A percentile compares a stretch with the other conserved stretches of the same genome.
These are phyloP conservation scores for Calliopsis andreniformis DNA, from an alignment of 1,140 invertebrate genomes.

Conservation along the genomic window DNA sequence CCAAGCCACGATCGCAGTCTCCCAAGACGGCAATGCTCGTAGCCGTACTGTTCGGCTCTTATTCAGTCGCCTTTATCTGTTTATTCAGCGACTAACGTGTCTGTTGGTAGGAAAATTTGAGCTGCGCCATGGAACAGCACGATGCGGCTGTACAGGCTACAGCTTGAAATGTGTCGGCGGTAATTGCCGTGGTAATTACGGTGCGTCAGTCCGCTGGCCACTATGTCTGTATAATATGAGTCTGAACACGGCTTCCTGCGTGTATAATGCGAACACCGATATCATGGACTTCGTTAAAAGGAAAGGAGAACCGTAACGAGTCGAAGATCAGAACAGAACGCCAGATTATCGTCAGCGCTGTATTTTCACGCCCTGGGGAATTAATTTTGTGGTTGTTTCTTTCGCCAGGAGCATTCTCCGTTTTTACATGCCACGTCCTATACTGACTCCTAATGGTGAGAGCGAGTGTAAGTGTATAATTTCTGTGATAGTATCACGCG, in stretches of 20 bases:
- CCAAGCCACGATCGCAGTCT: neutral
- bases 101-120: conserved; percentile 54
- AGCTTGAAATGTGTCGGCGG: conserved; percentile 64
- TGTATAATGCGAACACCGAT: neutral
- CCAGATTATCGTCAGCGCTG: neutral
- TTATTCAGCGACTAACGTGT: conserved; percentile 20
- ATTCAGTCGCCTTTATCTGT: conserved; percentile 46
- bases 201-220: conserved; percentile 56
- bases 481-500: too few species aligned
- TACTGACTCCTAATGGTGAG: too few species aligned
- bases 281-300: neutral
- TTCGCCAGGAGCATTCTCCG: too few species aligned
- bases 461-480: too few species aligned
- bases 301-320: neutral
- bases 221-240: conserved; percentile 58
- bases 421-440: too few species aligned
- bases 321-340: neutral
- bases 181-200: conserved; percentile 67
- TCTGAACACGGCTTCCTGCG: conserved; percentile 57
- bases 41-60: neutral
- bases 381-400: too few species aligned
- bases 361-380: neutral
- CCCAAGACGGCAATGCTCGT: conserved; percentile 13
- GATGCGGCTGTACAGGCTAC: conserved; percentile 38
- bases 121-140: conserved; percentile 35